These are phyloP conservation scores for Pangasius krempfi DNA, from an alignment of 2,797 vertebrate genomes.

Conservation along the genomic window DNA sequence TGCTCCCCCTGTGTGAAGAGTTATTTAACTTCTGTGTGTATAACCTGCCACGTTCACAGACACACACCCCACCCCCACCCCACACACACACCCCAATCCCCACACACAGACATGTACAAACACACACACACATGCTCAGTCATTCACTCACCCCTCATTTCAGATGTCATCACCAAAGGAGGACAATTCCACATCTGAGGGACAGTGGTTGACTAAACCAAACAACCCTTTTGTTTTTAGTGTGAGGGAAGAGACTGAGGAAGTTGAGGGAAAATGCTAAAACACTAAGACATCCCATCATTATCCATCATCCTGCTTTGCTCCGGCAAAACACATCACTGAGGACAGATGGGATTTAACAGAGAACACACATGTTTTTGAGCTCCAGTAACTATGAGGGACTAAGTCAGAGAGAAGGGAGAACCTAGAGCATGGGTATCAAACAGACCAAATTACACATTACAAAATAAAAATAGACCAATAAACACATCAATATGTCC, in stretches of 20 bases:
- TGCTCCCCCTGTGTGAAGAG: constrained; percentile 52
- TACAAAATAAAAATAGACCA: background rate
- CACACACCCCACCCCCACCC: constrained; percentile 19
- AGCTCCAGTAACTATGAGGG: constrained; percentile 27
- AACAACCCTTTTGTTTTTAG: constrained; percentile 55
- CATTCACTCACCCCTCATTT: constrained; percentile 37
- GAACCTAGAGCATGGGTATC: background rate
- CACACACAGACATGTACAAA: constrained; percentile 11
- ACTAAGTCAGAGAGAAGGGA: background rate
- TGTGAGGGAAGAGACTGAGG: constrained; percentile 22
- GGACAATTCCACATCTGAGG: constrained; percentile 42
- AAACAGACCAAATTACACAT: background rate
- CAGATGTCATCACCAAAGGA: constrained; percentile 42
- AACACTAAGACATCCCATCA: constrained; percentile 23
- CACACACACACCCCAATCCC: background rate
- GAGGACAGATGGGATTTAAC: constrained; percentile 66
- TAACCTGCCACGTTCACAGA: constrained; percentile 65
- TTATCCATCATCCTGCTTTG: constrained; percentile 60
- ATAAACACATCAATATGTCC: background rate
- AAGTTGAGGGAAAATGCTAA: constrained; percentile 43
- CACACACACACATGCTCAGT: constrained; percentile 10
- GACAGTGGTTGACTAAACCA: constrained; percentile 30
- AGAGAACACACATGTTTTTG: constrained; percentile 48
- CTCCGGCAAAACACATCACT: constrained; percentile 64
- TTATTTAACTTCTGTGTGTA: constrained; percentile 63